A percentile compares a stretch with the other conserved stretches of the same genome.
phyloP scores from a whole-genome alignment of 2,113 vertebrate genomes.

The Haplochromis burtoni region DNA sequence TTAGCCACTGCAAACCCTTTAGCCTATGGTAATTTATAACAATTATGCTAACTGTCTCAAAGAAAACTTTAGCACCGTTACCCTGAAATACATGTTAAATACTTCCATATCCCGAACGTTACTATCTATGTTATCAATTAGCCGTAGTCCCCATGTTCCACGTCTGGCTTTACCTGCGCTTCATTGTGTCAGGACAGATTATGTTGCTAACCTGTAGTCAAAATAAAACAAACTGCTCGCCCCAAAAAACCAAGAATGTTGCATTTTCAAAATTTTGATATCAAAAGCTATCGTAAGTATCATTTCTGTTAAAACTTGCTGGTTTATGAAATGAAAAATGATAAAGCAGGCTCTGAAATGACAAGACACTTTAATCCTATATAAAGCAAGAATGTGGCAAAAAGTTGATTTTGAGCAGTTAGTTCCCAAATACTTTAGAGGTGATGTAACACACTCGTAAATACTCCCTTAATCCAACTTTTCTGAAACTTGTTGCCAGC shows the following conservation, averaged over 20 bases:
- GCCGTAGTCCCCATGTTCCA: background rate
- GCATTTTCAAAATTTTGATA: background rate
- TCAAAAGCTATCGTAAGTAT: background rate
- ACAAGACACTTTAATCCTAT: background rate
- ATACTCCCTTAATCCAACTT: background rate
- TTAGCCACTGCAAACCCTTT: background rate
- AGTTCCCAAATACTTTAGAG: background rate
- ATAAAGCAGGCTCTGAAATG: background rate
- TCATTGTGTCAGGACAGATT: background rate
- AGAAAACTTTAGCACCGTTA: background rate
- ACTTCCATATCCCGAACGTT: accelerated
- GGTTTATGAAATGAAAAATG: background rate
- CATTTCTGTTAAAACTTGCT: too few relatives aligned
- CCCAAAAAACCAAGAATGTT: background rate
- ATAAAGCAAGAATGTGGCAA: background rate
- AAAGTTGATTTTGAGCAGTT: background rate
- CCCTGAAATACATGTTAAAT: background rate
- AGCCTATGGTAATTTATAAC: background rate
- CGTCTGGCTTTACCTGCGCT: background rate
- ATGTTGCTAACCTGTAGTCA: background rate
- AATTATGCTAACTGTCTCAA: background rate
- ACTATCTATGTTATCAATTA: background rate
- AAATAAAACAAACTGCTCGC: background rate
- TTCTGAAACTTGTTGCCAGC: background rate
- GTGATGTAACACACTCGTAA: background rate